Evolutionary conservation across 2,797 vertebrate species (phyloP).

Genomic region (Delichon dasypus): DNA sequence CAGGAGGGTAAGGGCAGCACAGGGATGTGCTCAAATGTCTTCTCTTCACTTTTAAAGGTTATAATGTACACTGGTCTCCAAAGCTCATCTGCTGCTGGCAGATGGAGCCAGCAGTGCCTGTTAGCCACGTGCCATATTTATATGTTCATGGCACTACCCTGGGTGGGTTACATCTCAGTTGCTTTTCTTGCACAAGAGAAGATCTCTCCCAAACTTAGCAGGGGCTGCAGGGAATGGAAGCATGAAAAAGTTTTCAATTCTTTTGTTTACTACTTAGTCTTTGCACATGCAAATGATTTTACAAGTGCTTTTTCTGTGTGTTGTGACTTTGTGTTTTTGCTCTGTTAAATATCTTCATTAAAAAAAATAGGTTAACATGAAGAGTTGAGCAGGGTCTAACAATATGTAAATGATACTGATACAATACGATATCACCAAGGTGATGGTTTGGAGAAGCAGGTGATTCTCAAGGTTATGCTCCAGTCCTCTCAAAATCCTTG

Average conservation of each 20-base stretch:
- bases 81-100: neutral
- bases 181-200: neutral
- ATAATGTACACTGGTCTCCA: neutral
- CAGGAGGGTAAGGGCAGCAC: neutral
- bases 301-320: neutral
- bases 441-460: neutral
- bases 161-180: neutral
- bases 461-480: neutral
- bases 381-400: neutral
- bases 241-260: neutral
- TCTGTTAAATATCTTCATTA: neutral
- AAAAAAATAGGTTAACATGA: fast-evolving
- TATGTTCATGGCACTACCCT: neutral
- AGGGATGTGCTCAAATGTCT: neutral
- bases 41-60: slow-evolving; percentile 13
- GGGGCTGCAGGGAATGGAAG: neutral
- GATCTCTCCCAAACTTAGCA: neutral
- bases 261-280: neutral
- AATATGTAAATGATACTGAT: neutral
- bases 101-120: slow-evolving; percentile 5
- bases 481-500: neutral
- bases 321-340: neutral
- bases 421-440: neutral
- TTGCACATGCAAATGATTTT: neutral
- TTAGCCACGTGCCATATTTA: neutral